These are phyloP conservation scores for Eupelmus urozonus DNA, from an alignment of 2,888 invertebrate species.

Conservation along the genomic window DNA sequence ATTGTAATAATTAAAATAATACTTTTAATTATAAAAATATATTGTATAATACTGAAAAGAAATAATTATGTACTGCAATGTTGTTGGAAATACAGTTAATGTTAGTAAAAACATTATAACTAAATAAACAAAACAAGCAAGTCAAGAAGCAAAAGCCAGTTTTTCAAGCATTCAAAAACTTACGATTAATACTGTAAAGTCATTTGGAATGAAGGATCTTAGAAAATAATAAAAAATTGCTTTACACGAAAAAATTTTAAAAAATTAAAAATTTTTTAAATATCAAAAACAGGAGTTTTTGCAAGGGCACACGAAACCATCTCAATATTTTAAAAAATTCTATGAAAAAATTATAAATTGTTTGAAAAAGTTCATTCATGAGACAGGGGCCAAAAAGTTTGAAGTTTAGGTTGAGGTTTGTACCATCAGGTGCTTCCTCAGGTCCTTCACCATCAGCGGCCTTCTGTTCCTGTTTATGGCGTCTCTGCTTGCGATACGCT, in stretches of 20 bases:
- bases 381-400: constrained; percentile 36
- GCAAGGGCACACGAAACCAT: constrained; percentile 18
- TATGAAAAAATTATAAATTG: constrained; percentile 13
- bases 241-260: neutral
- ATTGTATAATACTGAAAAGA: no score
- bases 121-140: neutral
- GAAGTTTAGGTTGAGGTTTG: constrained; percentile 61
- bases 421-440: constrained; percentile 74
- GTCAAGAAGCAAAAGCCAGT: constrained; percentile 38
- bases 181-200: neutral
- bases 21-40: neutral
- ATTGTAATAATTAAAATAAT: neutral
- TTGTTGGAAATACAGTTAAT: neutral
- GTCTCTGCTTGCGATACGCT: constrained; percentile 83
- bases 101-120: constrained; percentile 2
- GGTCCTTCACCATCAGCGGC: constrained; percentile 78
- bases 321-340: neutral
- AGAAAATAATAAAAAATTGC: constrained; percentile 6
- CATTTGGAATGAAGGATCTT: neutral
- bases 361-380: constrained; percentile 26
- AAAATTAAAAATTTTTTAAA: constrained; percentile 13
- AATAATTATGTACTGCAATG: no score
- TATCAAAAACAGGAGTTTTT: constrained; percentile 5
- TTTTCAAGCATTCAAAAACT: constrained; percentile 15
- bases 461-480: constrained; percentile 82